Evolutionary conservation across 1,140 invertebrate species (phyloP), one percentile per base, ranked within the genome.

Genomic region (Leptopilina clavipes): DNA sequence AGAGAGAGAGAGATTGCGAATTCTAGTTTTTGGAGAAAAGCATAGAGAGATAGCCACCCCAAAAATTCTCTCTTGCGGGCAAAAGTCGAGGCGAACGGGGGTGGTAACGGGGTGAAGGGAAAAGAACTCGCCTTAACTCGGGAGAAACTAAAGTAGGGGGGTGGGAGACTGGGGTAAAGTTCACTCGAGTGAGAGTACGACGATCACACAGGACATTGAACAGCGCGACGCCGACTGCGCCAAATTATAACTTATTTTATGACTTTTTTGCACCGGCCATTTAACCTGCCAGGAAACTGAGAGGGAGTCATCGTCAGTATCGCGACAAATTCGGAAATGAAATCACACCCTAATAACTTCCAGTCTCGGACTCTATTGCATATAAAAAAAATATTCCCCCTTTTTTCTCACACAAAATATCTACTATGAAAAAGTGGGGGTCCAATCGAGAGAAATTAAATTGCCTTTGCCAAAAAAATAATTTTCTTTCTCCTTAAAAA

Each of bases 241-340:
- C 89, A 90, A 90, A 91, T 90, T 91, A 91, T 90, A 90, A 91
- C 89, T 91, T 91, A 90, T 90, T 91, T 90, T 91, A 90, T 87
- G 88, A 90, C 85, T 90, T 90, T 89, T 90, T 90, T 90, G 86
- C 85, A 90, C 86, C 86, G 90, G 81, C 86, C 90, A 90, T 91
- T 90, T 91, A 91, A 91, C 86, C 85, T 82, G 80, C 84, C 81
- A 65, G 31, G 43, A 52, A 14, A 43, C 22, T 73, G 74, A 74
- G 74, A 74, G 44, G 77, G 59, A 59, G 74, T 79, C 76, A 77
- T 76, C 65, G 78, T 79, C n/a, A 82, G 77, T 82, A 81, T 83
- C 77, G 83, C 84, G 85, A 88, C 86, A 87, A 88, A 88, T 88
- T 90, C 83, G 83, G 87, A 90, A 90, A 90, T 87, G 82, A 89